Conservation (phyloP, 2,888 invertebrate genomes). For the Ditylenchus weischeri region DNA sequence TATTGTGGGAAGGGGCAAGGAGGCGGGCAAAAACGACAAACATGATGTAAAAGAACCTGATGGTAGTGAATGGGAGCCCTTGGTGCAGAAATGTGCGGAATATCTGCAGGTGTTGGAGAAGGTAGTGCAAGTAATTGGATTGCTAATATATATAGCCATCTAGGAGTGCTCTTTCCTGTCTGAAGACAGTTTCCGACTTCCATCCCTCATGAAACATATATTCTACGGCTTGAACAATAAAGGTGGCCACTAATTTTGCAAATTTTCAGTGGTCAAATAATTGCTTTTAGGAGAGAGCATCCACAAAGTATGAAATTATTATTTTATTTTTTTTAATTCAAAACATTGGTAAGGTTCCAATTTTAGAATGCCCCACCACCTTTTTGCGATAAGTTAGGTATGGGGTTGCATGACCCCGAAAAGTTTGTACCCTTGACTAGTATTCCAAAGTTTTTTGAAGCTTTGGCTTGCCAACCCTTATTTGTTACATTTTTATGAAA, state of each 20-base stretch:
- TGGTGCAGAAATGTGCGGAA: conserved; percentile 56
- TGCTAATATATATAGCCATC: background rate
- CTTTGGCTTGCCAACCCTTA: too few relatives aligned
- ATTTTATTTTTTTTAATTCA: too few relatives aligned
- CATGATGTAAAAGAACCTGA: background rate
- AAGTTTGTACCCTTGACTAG: too few relatives aligned
- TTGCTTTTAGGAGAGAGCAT: conserved; percentile 44
- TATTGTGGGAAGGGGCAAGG: conserved; percentile 43
- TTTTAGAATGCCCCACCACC: too few relatives aligned
- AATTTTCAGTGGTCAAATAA: background rate
- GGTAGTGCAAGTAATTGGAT: conserved; percentile 21
- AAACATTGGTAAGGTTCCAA: too few relatives aligned
- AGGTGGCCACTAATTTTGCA: conserved; percentile 28
- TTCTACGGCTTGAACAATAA: conserved; percentile 43
- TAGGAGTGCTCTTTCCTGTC: conserved; percentile 40
- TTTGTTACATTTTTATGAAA: too few relatives aligned
- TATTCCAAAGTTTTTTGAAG: too few relatives aligned
- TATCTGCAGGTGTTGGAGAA: conserved; percentile 55
- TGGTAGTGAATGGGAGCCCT: conserved; percentile 55
- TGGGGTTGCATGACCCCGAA: too few relatives aligned
- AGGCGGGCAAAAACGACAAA: background rate
- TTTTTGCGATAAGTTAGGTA: too few relatives aligned
- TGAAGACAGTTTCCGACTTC: conserved; percentile 34
- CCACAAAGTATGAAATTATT: conserved; percentile 26
- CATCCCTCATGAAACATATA: conserved; percentile 42